Evolutionary conservation across 2,113 vertebrate genomes (phyloP), one percentile per base, ranked within the genome.

Genomic region (Orycteropus afer): DNA sequence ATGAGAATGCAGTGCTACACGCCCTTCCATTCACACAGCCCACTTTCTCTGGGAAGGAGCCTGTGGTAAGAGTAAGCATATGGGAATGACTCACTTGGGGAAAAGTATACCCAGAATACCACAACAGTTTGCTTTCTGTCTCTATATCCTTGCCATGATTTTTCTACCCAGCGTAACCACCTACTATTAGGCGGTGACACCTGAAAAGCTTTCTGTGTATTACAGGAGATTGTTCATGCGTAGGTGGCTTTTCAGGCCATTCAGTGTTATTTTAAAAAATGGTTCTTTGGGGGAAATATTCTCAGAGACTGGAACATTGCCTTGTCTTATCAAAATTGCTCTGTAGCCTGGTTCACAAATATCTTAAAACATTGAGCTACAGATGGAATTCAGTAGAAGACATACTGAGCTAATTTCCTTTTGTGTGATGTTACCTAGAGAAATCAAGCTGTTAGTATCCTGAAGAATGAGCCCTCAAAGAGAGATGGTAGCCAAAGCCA

Each of bases 341-440:
- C 49, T 59, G 4, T 11, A 87, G 13, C 67, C 37, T 97, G 96
- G 94, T 90, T 83, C 96, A 61, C 85, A 20, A 11, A 45, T 94
- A 94, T 83, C 89, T 97, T 0, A 89, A 77, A 87, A 91, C 17
- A 69, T 1, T 97, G 96, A 90, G 94, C 27, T 57, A 95, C 97
- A 98, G 98, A 95, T 98, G 98, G 98, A 97, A 97, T 85, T 25
- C 96, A 95, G 93, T 29, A 45, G 61, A 96, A 97, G 95, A 59
- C 96, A 96, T 45, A 96, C 83, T 98, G 96, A 90, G 97, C 96
- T 98, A 88, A 95, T 97, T 97, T 98, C 96, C 97, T 98, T 40
- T 92, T 2, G 80, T 7, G 95, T 92, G 95, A 95, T 96, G 80
- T 86, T 95, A 95, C 95, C 97, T 97, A 45, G 93, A 94, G 96